Evolutionary conservation across 2,888 invertebrate species (phyloP).

Genomic region (Epinotia bilunana): DNA sequence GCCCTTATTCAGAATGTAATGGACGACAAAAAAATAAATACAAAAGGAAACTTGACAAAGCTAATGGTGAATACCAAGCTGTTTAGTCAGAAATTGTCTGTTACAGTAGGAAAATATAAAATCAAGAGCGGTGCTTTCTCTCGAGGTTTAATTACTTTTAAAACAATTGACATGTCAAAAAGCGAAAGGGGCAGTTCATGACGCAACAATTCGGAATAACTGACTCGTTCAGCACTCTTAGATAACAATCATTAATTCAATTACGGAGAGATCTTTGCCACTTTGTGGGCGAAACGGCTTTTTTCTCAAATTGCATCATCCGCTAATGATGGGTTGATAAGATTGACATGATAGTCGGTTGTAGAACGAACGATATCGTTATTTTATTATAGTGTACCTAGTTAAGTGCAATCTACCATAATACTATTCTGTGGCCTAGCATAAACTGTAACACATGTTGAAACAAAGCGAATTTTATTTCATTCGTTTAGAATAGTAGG

Average conservation of each 20-base stretch:
- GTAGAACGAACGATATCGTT: conserved; percentile 1
- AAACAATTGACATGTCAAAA: conserved; percentile 43
- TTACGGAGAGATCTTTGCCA: conserved; percentile 52
- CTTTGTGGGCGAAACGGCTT: conserved; percentile 49
- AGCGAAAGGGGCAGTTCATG: conserved; percentile 56
- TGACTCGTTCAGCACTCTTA: conserved; percentile 56
- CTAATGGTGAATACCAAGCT: conserved; percentile 3
- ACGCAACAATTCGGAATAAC: conserved; percentile 55
- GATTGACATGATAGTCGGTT: conserved; percentile 12
- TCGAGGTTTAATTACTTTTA: conserved; percentile 4
- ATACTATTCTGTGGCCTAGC: too few relatives aligned
- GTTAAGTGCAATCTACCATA: background rate
- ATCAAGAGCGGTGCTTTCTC: background rate
- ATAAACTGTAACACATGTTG: background rate
- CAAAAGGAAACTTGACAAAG: conserved; percentile 19
- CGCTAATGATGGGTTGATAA: conserved; percentile 34
- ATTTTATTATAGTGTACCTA: background rate
- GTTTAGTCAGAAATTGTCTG: background rate
- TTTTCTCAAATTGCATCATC: conserved; percentile 42
- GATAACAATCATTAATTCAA: conserved; percentile 62
- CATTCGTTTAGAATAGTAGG: background rate
- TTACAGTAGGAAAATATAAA: background rate
- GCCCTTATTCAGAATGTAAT: conserved; percentile 33
- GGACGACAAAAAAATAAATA: conserved; percentile 1
- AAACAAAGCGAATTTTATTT: background rate